Evolutionary conservation across 2,797 vertebrate genomes (phyloP).

Genomic region (Gambelia wislizenii): DNA sequence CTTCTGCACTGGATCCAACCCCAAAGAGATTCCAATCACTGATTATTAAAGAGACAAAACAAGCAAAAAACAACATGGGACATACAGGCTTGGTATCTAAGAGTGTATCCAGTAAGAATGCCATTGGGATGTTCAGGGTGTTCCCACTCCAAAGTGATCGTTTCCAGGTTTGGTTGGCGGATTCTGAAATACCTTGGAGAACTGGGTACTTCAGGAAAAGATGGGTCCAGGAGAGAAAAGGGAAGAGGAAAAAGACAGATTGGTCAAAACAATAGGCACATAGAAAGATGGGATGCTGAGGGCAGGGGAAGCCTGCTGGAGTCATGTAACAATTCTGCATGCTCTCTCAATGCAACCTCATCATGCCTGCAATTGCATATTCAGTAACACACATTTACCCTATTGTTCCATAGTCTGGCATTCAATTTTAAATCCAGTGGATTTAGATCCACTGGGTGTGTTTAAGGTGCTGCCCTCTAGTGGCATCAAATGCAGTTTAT

Average conservation of each 20-base stretch:
- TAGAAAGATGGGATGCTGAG: background rate
- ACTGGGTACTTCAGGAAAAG: conserved; percentile 86
- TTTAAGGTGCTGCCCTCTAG: background rate
- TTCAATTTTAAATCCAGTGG: background rate
- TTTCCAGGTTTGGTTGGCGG: conserved; percentile 84
- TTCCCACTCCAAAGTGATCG: conserved; percentile 90
- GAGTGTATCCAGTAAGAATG: conserved; percentile 89
- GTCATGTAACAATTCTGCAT: background rate
- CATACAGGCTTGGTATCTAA: conserved; percentile 90
- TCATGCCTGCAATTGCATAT: background rate
- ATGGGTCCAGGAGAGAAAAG: conserved; percentile 36
- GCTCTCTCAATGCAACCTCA: rapidly evolving
- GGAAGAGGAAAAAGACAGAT: conserved; percentile 50
- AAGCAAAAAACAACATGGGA: conserved; percentile 26
- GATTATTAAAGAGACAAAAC: background rate
- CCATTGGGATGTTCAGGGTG: conserved; percentile 94
- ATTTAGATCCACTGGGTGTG: background rate
- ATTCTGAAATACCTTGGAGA: conserved; percentile 90
- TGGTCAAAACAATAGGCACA: rapidly evolving
- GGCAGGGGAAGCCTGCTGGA: background rate
- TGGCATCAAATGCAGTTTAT: background rate
- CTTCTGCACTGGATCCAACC: background rate
- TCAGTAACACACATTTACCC: background rate
- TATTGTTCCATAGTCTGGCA: background rate
- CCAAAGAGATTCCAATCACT: background rate